These are phyloP conservation scores for Poecile atricapillus DNA, from an alignment of 2,113 vertebrate species.

Conservation along the genomic window DNA sequence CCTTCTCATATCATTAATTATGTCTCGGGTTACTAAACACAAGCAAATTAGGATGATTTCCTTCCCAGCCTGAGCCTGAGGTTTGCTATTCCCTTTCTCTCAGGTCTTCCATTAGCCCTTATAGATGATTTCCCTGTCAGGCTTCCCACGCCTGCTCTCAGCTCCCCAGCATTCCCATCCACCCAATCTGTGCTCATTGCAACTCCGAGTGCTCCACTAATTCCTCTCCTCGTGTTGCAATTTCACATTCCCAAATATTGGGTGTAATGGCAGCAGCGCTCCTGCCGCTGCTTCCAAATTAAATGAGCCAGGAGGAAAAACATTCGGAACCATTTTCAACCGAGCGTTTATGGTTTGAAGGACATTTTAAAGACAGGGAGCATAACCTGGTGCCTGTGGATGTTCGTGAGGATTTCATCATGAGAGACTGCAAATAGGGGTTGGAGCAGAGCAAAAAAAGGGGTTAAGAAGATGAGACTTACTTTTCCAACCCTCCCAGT, in stretches of 20 bases:
- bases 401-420: neutral
- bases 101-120: neutral
- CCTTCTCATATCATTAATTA: neutral
- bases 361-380: neutral
- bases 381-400: neutral
- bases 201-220: neutral
- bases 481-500: fast-evolving
- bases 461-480: neutral
- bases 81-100: neutral
- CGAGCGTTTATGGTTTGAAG: neutral
- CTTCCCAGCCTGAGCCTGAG: neutral
- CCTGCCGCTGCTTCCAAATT: neutral
- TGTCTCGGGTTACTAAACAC: neutral
- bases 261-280: neutral
- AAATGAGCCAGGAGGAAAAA: slow-evolving; percentile 24
- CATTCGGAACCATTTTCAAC: neutral
- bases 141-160: neutral
- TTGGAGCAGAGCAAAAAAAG: neutral
- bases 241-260: neutral
- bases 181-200: neutral
- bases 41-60: neutral
- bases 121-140: neutral
- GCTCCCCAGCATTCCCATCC: neutral
- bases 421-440: fast-evolving
- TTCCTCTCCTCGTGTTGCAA: neutral